Base-by-base conservation (phyloP, 2,113 vertebrate genomes). In the Hoplias malabaricus region DNA sequence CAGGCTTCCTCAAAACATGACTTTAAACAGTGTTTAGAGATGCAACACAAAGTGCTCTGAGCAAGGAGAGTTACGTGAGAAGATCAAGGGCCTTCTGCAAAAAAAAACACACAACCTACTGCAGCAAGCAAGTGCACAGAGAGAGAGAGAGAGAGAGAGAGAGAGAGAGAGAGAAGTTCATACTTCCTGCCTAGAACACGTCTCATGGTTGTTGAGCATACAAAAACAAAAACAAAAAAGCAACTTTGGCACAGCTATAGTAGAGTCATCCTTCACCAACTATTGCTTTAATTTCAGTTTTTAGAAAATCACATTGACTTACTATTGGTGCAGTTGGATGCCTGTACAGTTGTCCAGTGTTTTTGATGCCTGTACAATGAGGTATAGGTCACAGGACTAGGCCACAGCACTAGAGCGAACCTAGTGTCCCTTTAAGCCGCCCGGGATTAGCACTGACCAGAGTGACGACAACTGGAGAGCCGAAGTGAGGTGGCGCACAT, bases 71-170 rank as follows among this genome's bases (percentile, higher is more conserved):
- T 29, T 33, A 14, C 3, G 29, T 19, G 59, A 63, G 8, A 25
- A 76, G 36, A 77, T 77, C 74, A 68, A 77, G 50, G 23, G 63
- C 29, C 40, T 59, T n/a, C 33, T 59, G 63, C 74, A 77, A 57
- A 43, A 10, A 29, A 57, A 57, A 25, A 25, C 63, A 69, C n/a
- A n/a, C n/a, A n/a, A n/a, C 50, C 63, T 33, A 25, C 73, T n/a
- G 43, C 21, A 61, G 53, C 66, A 61, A 69, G 53, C 40, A 13
- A 46, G 6, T 69, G 66, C 75, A 77, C 66, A 40, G 59, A 78
- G 53, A 27, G 56, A 57, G 42, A n/a, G 7, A 25, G 9, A 5
- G n/a, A 19, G 7, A 57, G 9, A 25, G n/a, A 4, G 9, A 23
- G 6, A 56, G 21, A 56, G 6, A 74, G 4, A 53, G 23, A 77